Evolutionary conservation across 2,113 vertebrate genomes (phyloP).

Genomic region (Promerops cafer): DNA sequence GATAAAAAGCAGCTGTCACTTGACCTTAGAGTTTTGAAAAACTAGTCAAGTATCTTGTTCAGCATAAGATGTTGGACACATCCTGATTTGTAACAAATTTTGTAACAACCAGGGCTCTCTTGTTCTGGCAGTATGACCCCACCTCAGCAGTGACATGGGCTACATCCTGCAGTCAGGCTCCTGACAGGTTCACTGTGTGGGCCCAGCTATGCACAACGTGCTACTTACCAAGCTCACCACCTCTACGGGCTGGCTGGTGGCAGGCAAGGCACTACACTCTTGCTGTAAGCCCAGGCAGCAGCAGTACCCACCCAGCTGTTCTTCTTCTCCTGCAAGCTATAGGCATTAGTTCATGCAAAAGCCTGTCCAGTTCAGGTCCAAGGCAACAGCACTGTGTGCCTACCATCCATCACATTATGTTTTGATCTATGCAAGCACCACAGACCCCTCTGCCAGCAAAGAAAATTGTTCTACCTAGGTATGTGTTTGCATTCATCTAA

Average conservation of each 20-base stretch:
- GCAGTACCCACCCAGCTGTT: background rate
- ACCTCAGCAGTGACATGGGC: background rate
- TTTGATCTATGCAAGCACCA: background rate
- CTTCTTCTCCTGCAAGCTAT: background rate
- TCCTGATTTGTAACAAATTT: background rate
- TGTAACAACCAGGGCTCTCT: background rate
- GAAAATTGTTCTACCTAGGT: background rate
- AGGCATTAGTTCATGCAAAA: background rate
- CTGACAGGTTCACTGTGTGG: background rate
- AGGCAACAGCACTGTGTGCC: accelerated
- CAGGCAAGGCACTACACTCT: background rate
- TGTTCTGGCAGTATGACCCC: background rate
- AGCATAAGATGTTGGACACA: background rate
- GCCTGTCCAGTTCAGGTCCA: background rate
- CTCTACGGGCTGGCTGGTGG: background rate
- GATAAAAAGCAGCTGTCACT: background rate
- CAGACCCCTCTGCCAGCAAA: background rate
- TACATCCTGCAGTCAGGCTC: accelerated
- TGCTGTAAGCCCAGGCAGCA: background rate
- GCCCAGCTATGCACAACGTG: background rate
- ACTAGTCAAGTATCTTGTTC: background rate
- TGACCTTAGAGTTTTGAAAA: background rate
- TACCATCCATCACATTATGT: accelerated
- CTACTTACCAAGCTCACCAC: background rate
- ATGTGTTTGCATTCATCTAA: background rate